Conservation (phyloP, 2,797 vertebrate species). For the Melanotaenia trifasciata region DNA sequence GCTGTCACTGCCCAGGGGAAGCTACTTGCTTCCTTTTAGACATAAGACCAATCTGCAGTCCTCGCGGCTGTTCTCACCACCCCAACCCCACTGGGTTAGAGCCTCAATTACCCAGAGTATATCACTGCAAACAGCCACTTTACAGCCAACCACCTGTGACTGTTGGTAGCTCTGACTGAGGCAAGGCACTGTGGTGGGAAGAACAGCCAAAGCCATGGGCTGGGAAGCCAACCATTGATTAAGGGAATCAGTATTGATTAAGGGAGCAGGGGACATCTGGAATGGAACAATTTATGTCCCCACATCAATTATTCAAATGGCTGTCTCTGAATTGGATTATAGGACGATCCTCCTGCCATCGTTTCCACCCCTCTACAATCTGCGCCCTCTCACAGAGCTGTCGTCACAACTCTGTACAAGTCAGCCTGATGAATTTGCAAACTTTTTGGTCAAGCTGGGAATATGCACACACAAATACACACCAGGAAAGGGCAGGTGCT, state of each 20-base stretch:
- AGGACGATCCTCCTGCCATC: conserved; percentile 63
- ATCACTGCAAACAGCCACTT: conserved; percentile 78
- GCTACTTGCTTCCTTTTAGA: conserved; percentile 46
- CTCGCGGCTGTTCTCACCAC: conserved; percentile 37
- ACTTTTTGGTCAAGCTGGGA: conserved; percentile 43
- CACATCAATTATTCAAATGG: conserved; percentile 82
- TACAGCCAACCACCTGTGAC: conserved; percentile 81
- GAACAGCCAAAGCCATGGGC: conserved; percentile 60
- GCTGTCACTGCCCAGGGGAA: conserved; percentile 55
- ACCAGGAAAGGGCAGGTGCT: conserved; percentile 12
- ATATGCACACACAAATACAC: not conserved
- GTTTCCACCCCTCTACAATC: conserved; percentile 59
- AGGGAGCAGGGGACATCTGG: conserved; percentile 80
- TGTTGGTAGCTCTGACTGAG: conserved; percentile 60
- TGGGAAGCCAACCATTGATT: conserved; percentile 76
- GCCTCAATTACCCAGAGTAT: conserved; percentile 77
- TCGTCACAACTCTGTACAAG: conserved; percentile 45
- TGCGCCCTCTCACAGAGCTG: conserved; percentile 67
- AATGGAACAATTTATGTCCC: conserved; percentile 78
- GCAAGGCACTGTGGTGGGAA: conserved; percentile 27
- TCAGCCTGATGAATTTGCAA: conserved; percentile 45
- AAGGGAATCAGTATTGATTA: conserved; percentile 82
- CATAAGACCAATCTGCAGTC: conserved; percentile 59
- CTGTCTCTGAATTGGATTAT: conserved; percentile 74
- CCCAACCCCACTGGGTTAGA: conserved; percentile 61